Conservation (phyloP, 2,888 invertebrate species). For the Serripes groenlandicus region DNA sequence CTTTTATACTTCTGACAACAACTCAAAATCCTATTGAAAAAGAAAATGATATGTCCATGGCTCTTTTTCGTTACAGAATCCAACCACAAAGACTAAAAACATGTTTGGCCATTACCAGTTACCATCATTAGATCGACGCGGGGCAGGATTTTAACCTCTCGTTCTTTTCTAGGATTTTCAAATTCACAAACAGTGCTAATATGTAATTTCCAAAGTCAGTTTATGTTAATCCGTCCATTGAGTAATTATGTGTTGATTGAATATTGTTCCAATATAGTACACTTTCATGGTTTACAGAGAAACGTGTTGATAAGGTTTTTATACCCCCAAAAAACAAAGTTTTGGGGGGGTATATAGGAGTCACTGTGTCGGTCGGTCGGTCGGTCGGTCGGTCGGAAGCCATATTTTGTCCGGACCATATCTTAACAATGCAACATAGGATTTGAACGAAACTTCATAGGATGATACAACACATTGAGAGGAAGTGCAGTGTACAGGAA, state of each 20-base stretch:
- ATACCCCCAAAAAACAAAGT: no score
- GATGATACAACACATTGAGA: no score
- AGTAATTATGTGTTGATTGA: background rate
- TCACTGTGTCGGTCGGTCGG: no score
- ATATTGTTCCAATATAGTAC: background rate
- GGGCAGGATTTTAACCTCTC: slow-evolving; percentile 70
- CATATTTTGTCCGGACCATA: no score
- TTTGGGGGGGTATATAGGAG: no score
- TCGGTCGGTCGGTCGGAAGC: no score
- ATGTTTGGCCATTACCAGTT: slow-evolving; percentile 81
- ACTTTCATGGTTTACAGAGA: background rate
- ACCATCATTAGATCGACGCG: slow-evolving; percentile 80
- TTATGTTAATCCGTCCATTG: slow-evolving; percentile 14
- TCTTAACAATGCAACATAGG: no score
- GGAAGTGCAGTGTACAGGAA: no score
- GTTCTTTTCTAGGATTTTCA: slow-evolving; percentile 29
- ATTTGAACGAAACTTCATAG: no score
- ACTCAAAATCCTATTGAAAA: no score
- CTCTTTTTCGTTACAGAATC: slow-evolving; percentile 71
- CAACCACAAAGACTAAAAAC: slow-evolving; percentile 77
- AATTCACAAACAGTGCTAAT: slow-evolving; percentile 31
- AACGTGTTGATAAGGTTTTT: background rate
- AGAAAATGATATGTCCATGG: no score
- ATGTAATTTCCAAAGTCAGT: slow-evolving; percentile 11
- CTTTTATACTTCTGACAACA: no score